Conservation (phyloP, 2,797 vertebrate species). For the Megaceryle alcyon region DNA sequence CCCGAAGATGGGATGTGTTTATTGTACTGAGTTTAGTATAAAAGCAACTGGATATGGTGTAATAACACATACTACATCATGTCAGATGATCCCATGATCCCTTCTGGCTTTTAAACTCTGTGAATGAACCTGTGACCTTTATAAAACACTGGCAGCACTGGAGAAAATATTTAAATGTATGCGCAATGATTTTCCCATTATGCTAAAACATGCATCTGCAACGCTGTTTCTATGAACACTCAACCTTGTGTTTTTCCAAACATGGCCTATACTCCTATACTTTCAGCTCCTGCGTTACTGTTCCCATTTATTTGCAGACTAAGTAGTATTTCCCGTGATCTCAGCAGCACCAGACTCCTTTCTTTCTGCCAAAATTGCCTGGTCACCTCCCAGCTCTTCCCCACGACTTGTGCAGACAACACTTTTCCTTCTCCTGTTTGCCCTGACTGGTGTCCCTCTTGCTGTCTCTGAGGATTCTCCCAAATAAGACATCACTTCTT, state of each 20-base stretch:
- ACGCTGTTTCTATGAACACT: slow-evolving; percentile 2
- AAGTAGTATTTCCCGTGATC: background rate
- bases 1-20: background rate
- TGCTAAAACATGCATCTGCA: background rate
- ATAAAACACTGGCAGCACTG: background rate
- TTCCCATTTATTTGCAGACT: background rate
- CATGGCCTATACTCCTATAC: background rate
- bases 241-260: slow-evolving; percentile 21
- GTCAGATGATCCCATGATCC: background rate
- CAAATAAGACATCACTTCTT: background rate
- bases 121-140: background rate
- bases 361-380: background rate
- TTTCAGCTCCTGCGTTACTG: background rate
- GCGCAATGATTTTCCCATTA: background rate
- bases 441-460: background rate
- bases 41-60: background rate
- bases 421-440: background rate
- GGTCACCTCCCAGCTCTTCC: background rate
- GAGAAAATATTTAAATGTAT: slow-evolving; percentile 6
- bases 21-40: background rate
- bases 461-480: background rate
- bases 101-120: slow-evolving; percentile 5
- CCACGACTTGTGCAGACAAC: accelerated
- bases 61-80: background rate
- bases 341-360: background rate